Base-by-base conservation (phyloP, 2,113 vertebrate genomes). In the Perca fluviatilis region DNA sequence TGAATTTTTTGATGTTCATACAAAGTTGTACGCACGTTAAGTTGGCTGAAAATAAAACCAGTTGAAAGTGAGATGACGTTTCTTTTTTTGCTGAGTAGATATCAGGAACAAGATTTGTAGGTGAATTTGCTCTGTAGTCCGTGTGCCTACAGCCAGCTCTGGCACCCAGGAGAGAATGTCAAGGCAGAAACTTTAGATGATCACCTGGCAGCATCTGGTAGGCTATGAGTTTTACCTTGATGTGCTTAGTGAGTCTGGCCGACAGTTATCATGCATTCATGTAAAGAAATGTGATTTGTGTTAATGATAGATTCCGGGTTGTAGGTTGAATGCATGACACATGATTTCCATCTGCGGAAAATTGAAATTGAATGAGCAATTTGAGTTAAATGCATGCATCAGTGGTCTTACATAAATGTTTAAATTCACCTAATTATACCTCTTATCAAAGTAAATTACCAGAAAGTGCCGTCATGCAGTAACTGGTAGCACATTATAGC, bases 191-290 rank as follows among this genome's bases (percentile, higher is more conserved):
- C 46, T 43, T 23, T 1, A 50, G 66, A 21, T 36, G n/a, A 77
- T 30, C n/a, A 53, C 13, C 19, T 54, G 27, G 50, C 36, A 57
- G 14, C 27, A 43, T 69, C 36, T 86, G 75, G 33, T 73, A 69
- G 69, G 50, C 49, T n/a, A 2, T 78, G 33, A 64, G 49, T 69
- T 82, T 47, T 15, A 65, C 50, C 21, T 27, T 63, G 1, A 81
- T 65, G 18, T 70, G 27, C 8, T 23, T 7, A 53, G 51, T 33
- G 21, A 64, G 25, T 33, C 46, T 60, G 36, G 47, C 6, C 25
- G 46, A 46, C 50, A 54, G 51, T 21, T 61, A 19, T 57, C 13
- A 36, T 16, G 16, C 7, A 47, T 8, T 49, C 1, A 30, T 57
- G 5, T 18, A 53, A 25, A 64, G 8, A 47, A 27, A 60, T 3